Percentiles rank a stretch among this genome's conserved stretches.
phyloP scores from a whole-genome alignment of 1,140 invertebrate species.

The Zaprionus kolodkinae region DNA sequence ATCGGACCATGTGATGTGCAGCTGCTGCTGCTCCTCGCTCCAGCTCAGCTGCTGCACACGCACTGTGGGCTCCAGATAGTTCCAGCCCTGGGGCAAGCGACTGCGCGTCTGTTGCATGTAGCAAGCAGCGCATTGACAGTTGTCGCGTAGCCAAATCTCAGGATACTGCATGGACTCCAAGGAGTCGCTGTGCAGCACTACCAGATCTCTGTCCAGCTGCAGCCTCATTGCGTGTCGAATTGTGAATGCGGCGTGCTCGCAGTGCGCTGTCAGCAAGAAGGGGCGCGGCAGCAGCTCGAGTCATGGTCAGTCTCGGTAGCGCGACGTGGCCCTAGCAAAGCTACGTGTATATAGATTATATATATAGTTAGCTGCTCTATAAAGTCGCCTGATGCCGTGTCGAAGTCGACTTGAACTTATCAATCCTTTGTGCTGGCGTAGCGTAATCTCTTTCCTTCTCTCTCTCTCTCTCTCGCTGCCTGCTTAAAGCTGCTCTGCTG shows the following conservation, averaged over 20 bases:
- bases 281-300: conserved; percentile 6
- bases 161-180: conserved; percentile 85
- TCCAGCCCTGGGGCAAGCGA: conserved; percentile 82
- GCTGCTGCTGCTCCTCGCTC: conserved; percentile 25
- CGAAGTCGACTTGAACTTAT: conserved; percentile 52
- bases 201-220: conserved; percentile 27
- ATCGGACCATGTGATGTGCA: conserved; percentile 86
- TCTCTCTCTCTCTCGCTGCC: background rate
- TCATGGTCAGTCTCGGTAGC: background rate
- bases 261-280: background rate
- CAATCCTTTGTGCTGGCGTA: conserved; percentile 70
- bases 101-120: conserved; percentile 87
- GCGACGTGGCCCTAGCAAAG: conserved; percentile 39
- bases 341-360: conserved; percentile 5
- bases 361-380: conserved; percentile 14
- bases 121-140: conserved; percentile 88
- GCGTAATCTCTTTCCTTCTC: conserved; percentile 12
- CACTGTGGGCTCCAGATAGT: conserved; percentile 60
- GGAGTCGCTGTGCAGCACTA: conserved; percentile 36
- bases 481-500: conserved; percentile 28
- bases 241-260: conserved; percentile 10
- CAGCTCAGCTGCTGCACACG: conserved; percentile 51
- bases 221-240: conserved; percentile 4
- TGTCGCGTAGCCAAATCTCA: conserved; percentile 88
- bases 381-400: conserved; percentile 35